A percentile compares a stretch with the other conserved stretches of the same genome.
Conservation (phyloP, 2,888 invertebrate genomes). For the Synanthedon andrenaeformis region DNA sequence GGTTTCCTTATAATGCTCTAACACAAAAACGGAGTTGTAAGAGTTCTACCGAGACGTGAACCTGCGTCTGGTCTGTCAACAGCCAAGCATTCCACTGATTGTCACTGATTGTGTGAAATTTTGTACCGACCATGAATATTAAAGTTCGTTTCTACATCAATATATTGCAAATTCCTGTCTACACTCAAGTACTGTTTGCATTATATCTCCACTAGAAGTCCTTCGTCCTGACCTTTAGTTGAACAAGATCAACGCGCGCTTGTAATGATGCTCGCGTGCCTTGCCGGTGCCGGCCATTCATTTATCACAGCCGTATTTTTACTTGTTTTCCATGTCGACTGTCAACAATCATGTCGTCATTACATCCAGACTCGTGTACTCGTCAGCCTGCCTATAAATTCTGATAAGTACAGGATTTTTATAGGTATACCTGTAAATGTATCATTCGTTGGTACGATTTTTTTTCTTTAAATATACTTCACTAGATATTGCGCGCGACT, state of each 20-base stretch:
- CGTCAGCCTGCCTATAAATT: slow-evolving; percentile 60
- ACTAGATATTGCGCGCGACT: too few species aligned
- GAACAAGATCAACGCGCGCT: slow-evolving; percentile 18
- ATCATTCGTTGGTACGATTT: background rate
- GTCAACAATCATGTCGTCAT: slow-evolving; percentile 67
- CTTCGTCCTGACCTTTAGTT: slow-evolving; percentile 15
- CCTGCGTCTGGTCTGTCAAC: too few species aligned
- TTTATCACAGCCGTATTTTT: slow-evolving; percentile 62
- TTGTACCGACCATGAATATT: too few species aligned
- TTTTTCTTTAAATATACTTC: background rate
- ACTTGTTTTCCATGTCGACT: slow-evolving; percentile 59
- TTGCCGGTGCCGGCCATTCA: slow-evolving; percentile 28
- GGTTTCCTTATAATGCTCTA: too few species aligned
- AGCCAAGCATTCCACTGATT: too few species aligned
- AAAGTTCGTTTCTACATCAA: too few species aligned
- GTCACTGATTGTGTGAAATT: too few species aligned
- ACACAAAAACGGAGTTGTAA: too few species aligned
- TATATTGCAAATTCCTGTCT: too few species aligned
- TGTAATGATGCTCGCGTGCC: slow-evolving; percentile 51
- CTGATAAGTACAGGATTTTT: slow-evolving; percentile 57
- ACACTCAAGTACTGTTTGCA: too few species aligned
- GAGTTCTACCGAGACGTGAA: too few species aligned
- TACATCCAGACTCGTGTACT: slow-evolving; percentile 53
- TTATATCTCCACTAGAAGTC: too few species aligned
- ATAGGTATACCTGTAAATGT: slow-evolving; percentile 38